Evolutionary conservation across 2,113 vertebrate genomes (phyloP), one percentile per base, ranked within the genome.

Genomic region (Rhinogobius similis): DNA sequence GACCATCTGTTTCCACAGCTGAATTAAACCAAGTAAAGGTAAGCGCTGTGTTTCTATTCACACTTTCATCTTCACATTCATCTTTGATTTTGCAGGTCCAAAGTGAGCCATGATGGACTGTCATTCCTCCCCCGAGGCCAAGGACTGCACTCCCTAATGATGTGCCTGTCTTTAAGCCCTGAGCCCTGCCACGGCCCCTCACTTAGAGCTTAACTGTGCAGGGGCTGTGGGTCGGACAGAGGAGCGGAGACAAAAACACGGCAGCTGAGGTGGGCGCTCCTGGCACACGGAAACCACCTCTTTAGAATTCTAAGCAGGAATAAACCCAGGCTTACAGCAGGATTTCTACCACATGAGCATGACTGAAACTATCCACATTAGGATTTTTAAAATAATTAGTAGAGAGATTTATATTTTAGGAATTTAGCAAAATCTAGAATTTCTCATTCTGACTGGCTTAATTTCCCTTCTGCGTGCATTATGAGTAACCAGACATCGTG

Each of bases 51-150:
- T 89, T 91, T 87, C 79, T 88, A 90, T 91, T 91, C 77, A 90
- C 75, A 91, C 90, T 85, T 87, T 87, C 39, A 41, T 41, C 39
- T 41, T 74, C 58, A 61, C 76, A 81, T 73, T 72, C 76, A 77
- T 82, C 86, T 92, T 93, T 93, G 86, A 94, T 92, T 92, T 88
- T 71, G 78, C 83, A 80, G 82, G 89, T 90, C 91, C 84, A 90
- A 91, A 92, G 89, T 86, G 79, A 85, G 89, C 82, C 67, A 75
- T 89, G 89, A 91, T 56, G 67, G 89, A 89, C 92, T 92, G 91
- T 92, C 93, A 93, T 89, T 87, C 84, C 75, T 82, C 83, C 91
- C 90, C 90, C 62, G 79, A 88, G 90, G 91, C 88, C 88, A 89
- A 80, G 70, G 73, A 68, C 86, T 68, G 81, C 80, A 78, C 89